These are phyloP conservation scores for Gallinago media DNA, from an alignment of 2,113 vertebrate genomes.

Conservation along the genomic window DNA sequence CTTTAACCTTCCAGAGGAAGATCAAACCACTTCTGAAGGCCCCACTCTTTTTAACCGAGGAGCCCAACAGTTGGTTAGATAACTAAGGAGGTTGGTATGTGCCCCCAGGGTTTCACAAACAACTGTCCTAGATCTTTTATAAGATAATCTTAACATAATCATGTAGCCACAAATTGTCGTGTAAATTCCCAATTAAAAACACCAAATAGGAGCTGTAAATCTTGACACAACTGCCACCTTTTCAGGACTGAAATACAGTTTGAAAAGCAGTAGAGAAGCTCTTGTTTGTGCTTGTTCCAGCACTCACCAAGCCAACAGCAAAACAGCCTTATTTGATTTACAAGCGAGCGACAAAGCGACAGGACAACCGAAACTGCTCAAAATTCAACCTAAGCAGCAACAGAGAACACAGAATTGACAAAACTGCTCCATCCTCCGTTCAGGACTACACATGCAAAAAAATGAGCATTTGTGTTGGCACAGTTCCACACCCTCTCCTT, in stretches of 20 bases:
- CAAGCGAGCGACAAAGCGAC: background rate
- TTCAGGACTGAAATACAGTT: background rate
- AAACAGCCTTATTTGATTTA: background rate
- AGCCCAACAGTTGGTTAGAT: constrained; percentile 77
- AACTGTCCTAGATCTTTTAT: constrained; percentile 72
- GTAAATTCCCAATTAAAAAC: constrained; percentile 74
- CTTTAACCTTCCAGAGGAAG: constrained; percentile 81
- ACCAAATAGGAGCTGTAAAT: constrained; percentile 66
- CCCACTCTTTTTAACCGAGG: constrained; percentile 78
- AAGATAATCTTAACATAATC: constrained; percentile 76
- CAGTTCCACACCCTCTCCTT: background rate
- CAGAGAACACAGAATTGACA: background rate
- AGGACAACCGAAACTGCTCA: background rate
- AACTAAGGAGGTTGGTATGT: constrained; percentile 80
- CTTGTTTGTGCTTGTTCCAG: background rate
- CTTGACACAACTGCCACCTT: constrained; percentile 40
- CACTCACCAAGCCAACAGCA: background rate
- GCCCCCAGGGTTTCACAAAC: constrained; percentile 76
- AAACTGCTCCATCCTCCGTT: background rate
- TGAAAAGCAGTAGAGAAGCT: background rate
- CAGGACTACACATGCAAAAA: background rate
- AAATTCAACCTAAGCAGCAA: background rate
- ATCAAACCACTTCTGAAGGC: constrained; percentile 83
- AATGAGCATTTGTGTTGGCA: constrained; percentile 27
- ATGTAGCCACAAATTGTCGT: constrained; percentile 66